Base-by-base conservation (phyloP, 2,797 vertebrate genomes). In the Lacerta agilis region DNA sequence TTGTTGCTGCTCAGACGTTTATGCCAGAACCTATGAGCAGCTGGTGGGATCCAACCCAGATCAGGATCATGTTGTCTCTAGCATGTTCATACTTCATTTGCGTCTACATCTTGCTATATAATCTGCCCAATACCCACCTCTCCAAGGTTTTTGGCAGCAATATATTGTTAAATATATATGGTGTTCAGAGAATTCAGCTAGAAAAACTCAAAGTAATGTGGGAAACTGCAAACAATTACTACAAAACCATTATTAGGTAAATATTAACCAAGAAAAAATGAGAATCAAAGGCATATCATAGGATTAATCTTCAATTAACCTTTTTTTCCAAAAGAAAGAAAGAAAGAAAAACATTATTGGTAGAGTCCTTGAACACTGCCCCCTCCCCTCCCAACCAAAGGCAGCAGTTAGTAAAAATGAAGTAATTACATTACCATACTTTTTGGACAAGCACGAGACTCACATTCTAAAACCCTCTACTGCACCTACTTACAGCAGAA, bases 401-500 rank as follows among this genome's bases (percentile, higher is more conserved):
- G 76, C 86, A 94, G 80, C 86, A 92, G 90, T 95, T 95, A 95
- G 96, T 94, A 94, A 96, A 95, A 95, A 97, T 97, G 96, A 97
- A 94, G 95, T 97, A 91, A 97, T 88, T 88, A 93, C 87, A 82
- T 97, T 97, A 96, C 96, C 96, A 96, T 97, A 97, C 94, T 94
- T 90, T 88, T 94, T 96, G 95, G 95, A 94, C 92, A 79, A 82
- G 89, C 89, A 90, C 17, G 86, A 87, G 91, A 83, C 83, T 92
- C 82, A 27, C 79, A 66, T 79, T 92, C 90, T 95, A 92, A 94
- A 96, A 95, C 92, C 91, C 89, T 90, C 94, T 90, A 89, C 90
- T 95, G 7, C 90, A 83, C 92, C 93, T 94, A 94, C 89, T 94
- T 94, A 84, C 94, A 94, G 93, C 91, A 95, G 92, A 95, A 96